Evolutionary conservation across 92 coral and sea anemone species (phyloP), one percentile per base, ranked within the genome.

Genomic region (Meandrina meandrites): DNA sequence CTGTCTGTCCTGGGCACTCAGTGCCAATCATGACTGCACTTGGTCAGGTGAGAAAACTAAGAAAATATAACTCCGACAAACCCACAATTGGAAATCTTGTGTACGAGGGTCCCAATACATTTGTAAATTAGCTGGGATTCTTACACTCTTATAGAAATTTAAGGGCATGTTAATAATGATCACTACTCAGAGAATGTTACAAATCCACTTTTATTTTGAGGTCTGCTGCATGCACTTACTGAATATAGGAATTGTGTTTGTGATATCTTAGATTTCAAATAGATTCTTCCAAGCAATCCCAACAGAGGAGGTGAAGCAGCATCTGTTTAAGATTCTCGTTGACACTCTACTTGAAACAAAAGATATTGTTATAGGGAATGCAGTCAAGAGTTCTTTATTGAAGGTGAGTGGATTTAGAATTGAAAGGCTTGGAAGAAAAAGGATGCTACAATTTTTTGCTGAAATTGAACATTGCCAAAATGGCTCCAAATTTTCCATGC

Each of bases 261-360:
- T 28, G 3, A 34, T 62, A 1, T 73, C 67, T 79, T 78, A 96
- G 98, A 87, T 96, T 56, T 84, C 94, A 51, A 81, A 89, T 32
- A 85, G 85, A 54, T 95, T 93, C 79, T 97, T 97, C 94, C 91
- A 97, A 79, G 95, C 94, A 36, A 92, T 97, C 77, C 87, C 90
- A 74, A 79, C 93, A 15, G 93, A 86, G 50, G 78, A 79, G n/a
- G 60, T 93, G 14, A 90, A 89, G 76, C 92, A 91, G 79, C 89
- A 89, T n/a, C 81, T 97, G 66, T 57, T 95, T 32, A 84, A 88
- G 75, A 57, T 56, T 40, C 89, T 97, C 37, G 58, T 95, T 17
- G 98, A 97, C 77, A 81, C 60, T 22, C 47, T 91, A 31, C 76
- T 92, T 42, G 76, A 83, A 79, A 89, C 94, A n/a, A 89, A 78